Evolutionary conservation across 2,888 invertebrate genomes (phyloP).

Genomic region (Aporophyla nigra): DNA sequence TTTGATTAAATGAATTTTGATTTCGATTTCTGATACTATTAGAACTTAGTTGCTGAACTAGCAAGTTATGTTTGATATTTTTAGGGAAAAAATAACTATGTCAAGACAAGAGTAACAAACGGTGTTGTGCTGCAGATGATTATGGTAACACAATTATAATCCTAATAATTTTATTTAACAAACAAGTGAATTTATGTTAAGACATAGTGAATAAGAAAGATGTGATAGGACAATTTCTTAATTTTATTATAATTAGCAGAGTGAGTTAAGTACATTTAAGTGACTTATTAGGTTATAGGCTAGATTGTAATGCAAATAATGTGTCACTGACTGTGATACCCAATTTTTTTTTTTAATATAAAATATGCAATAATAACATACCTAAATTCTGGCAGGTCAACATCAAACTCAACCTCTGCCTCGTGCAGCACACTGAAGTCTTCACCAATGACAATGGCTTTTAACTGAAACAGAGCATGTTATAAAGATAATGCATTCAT

Average conservation of each 20-base stretch:
- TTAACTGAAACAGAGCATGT: slow-evolving; percentile 93
- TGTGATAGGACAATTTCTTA: too few relatives aligned
- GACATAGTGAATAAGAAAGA: too few relatives aligned
- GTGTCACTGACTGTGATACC: too few relatives aligned
- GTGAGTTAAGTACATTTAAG: too few relatives aligned
- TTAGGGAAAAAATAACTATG: background rate
- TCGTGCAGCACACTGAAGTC: slow-evolving; percentile 94
- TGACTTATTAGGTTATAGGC: too few relatives aligned
- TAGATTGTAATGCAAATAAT: too few relatives aligned
- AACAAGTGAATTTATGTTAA: too few relatives aligned
- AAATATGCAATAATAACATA: slow-evolving; percentile 72
- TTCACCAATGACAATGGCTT: slow-evolving; percentile 96
- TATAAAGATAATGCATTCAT: background rate
- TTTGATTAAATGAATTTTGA: too few relatives aligned
- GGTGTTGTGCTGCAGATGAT: background rate
- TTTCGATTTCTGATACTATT: too few relatives aligned
- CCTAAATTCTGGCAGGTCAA: slow-evolving; percentile 98
- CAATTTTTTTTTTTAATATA: too few relatives aligned
- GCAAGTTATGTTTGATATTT: background rate
- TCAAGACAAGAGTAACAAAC: too few relatives aligned
- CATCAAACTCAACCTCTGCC: slow-evolving; percentile 97
- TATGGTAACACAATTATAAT: background rate
- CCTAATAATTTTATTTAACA: background rate
- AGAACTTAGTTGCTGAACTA: background rate
- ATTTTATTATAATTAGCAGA: too few relatives aligned